phyloP scores from a whole-genome alignment of 2,888 invertebrate genomes.

The Microctonus hyperodae region DNA sequence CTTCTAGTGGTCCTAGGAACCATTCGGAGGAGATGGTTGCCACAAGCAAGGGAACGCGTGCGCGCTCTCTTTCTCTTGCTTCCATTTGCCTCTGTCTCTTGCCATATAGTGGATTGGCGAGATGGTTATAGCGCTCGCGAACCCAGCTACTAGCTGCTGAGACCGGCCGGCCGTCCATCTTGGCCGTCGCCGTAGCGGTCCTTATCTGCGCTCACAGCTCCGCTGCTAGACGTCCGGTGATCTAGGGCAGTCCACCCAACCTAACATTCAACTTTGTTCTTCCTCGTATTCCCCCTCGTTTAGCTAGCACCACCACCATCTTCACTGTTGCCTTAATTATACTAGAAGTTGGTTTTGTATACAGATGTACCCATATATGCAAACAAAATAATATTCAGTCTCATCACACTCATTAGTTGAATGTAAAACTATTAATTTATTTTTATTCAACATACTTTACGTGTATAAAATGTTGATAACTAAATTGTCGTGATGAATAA shows the following conservation, averaged over 20 bases:
- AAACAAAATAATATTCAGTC: too few relatives aligned
- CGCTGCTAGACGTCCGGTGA: constrained; percentile 62
- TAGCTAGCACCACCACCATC: constrained; percentile 34
- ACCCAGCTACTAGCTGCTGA: constrained; percentile 52
- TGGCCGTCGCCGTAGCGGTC: constrained; percentile 62
- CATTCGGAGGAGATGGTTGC: constrained; percentile 49
- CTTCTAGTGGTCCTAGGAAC: constrained; percentile 48
- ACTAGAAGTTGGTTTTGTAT: constrained; percentile 33
- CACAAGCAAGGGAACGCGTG: constrained; percentile 43
- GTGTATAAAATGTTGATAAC: background rate
- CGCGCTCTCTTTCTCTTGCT: too few relatives aligned
- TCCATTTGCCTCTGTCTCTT: constrained; percentile 11
- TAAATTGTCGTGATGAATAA: background rate
- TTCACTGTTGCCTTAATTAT: constrained; percentile 53
- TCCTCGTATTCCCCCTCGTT: constrained; percentile 28
- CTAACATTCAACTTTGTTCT: constrained; percentile 30
- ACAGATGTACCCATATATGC: constrained; percentile 2
- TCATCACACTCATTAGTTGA: too few relatives aligned
- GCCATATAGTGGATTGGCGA: constrained; percentile 24
- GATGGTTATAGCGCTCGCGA: constrained; percentile 45
- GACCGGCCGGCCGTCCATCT: constrained; percentile 62
- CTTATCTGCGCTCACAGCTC: constrained; percentile 64
- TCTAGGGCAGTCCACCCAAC: constrained; percentile 56
- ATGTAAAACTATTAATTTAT: too few relatives aligned
- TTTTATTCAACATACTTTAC: background rate